Base-by-base conservation (phyloP, 1,140 invertebrate species). In the Conus betulinus region DNA sequence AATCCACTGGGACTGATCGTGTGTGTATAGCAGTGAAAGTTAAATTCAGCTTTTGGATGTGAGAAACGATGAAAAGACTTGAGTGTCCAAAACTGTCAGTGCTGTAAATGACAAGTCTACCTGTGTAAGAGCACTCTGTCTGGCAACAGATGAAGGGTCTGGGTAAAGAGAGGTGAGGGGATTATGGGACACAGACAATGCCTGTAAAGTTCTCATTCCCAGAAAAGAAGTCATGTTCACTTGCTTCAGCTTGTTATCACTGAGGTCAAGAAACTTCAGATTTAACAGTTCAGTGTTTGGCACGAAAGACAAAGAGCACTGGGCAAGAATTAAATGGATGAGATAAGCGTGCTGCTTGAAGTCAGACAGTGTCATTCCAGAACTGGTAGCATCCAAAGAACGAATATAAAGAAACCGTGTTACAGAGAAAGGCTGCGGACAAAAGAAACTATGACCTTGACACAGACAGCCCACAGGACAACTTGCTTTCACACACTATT, bases 391-490 rank as follows among this genome's bases (percentile, higher is more conserved):
- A 52, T 55, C 39, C 27, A 53, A 8, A 52, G 27, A 83, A n/a
- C 81, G 81, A 13, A 83, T 3, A 3, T 67, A 27, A 39, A 53
- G n/a, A 20, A 84, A 81, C 53, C 27, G n/a, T 15, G n/a, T 53
- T 27, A 39, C 51, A 10, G 52, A 23, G 52, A 87, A 76, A 23
- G 71, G 27, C 23, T 53, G 52, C 3, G 53, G n/a, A 39, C 88
- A 88, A 5, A 5, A 51, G 52, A 88, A 57, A 13, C 71, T 51
- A 27, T 27, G 67, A 52, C 71, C 84, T 78, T 39, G n/a, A 83
- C 84, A 90, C 6, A 27, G 67, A 78, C 87, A 90, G 20, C 23
- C 79, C 93, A 53, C 91, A 94, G 81, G 81, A 23, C 81, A 83
- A 52, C 0, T 5, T 39, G 52, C n/a, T n/a, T n/a, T 85, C 55